Percentiles rank a stretch among this genome's conserved stretches.
phyloP scores from a whole-genome alignment of 2,797 vertebrate genomes.

The Thripadectes ignobilis region DNA sequence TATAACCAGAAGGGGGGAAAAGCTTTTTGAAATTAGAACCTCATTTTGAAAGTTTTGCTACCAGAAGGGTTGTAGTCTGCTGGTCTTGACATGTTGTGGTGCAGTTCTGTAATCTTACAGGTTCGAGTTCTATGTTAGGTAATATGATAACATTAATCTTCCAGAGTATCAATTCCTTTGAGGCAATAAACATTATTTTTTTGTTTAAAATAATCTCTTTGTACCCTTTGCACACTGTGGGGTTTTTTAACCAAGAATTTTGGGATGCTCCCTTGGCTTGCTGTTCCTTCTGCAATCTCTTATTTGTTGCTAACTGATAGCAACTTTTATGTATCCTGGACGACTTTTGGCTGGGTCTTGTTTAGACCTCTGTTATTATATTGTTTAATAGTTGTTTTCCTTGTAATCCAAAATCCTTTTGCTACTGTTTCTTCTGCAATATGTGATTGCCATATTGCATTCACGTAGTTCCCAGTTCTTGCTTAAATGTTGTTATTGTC shows the following conservation, averaged over 20 bases:
- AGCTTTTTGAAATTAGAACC: background rate
- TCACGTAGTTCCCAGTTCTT: background rate
- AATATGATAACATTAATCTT: background rate
- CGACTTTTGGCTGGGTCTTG: background rate
- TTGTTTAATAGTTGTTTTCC: background rate
- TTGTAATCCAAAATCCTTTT: background rate
- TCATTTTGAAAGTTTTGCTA: background rate
- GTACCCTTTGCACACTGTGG: background rate
- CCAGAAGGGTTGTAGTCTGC: background rate
- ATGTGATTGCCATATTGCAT: background rate
- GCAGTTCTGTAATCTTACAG: background rate
- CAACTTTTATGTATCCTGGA: background rate
- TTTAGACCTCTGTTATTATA: background rate
- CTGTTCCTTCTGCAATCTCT: background rate
- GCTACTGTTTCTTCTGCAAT: background rate
- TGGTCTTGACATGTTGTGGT: background rate
- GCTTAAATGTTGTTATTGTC: background rate
- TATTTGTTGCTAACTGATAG: background rate
- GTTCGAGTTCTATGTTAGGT: background rate
- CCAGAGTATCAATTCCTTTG: background rate
- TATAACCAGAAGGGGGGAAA: fast-evolving
- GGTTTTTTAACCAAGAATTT: background rate
- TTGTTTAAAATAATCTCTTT: background rate
- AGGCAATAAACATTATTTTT: background rate
- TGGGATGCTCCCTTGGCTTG: too few species aligned